phyloP scores from a whole-genome alignment of 2,888 invertebrate genomes.

The Clusia tigrina region DNA sequence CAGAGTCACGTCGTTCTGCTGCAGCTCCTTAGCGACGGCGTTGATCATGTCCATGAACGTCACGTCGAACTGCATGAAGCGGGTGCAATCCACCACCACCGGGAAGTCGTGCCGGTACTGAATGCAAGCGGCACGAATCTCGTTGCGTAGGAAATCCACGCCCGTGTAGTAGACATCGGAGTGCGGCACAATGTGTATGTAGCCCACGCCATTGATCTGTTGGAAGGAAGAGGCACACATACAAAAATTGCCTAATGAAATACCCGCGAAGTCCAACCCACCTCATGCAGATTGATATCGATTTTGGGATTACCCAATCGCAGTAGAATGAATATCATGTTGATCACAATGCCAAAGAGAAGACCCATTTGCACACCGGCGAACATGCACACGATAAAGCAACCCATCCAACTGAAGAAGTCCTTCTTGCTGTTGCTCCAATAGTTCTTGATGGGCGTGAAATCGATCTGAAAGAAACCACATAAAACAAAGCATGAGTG shows the following conservation, averaged over 20 bases:
- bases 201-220: slow-evolving; percentile 66
- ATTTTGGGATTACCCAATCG: slow-evolving; percentile 72
- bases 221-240: slow-evolving; percentile 28
- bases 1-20: slow-evolving; percentile 67
- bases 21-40: slow-evolving; percentile 68
- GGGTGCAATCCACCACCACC: slow-evolving; percentile 72
- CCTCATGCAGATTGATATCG: slow-evolving; percentile 48
- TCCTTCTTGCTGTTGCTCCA: slow-evolving; percentile 72
- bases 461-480: slow-evolving; percentile 66
- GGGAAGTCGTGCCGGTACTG: slow-evolving; percentile 65
- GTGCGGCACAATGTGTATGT: slow-evolving; percentile 71
- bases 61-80: slow-evolving; percentile 74
- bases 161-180: slow-evolving; percentile 77
- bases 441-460: slow-evolving; percentile 65
- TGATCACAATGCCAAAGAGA: slow-evolving; percentile 73
- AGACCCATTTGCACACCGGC: slow-evolving; percentile 83
- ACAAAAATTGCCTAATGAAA: background rate
- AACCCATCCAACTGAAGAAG: slow-evolving; percentile 72
- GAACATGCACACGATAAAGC: slow-evolving; percentile 74
- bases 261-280: slow-evolving; percentile 29
- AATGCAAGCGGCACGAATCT: slow-evolving; percentile 67
- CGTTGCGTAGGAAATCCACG: slow-evolving; percentile 71
- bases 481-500: slow-evolving; percentile 43
- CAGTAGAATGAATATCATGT: slow-evolving; percentile 72
- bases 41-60: slow-evolving; percentile 72